Evolutionary conservation across 2,113 vertebrate genomes (phyloP).

Genomic region (Psittacus erithacus): DNA sequence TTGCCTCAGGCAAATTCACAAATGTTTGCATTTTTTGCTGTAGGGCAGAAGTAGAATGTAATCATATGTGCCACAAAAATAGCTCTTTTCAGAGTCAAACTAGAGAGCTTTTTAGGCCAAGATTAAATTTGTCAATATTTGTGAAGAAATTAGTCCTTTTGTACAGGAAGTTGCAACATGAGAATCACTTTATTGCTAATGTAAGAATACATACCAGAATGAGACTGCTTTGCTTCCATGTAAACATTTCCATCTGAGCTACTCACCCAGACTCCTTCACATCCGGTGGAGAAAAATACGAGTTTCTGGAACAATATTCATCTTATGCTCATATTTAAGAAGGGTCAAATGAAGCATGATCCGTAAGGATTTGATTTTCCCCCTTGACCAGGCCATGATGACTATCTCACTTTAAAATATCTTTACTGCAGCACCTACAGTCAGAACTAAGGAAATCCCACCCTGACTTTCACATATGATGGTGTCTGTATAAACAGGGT

Average conservation of each 20-base stretch:
- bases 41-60: constrained; percentile 55
- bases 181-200: background rate
- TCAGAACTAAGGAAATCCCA: background rate
- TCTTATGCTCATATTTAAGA: background rate
- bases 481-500: background rate
- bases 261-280: background rate
- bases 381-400: no score
- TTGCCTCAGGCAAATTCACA: constrained; percentile 49
- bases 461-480: background rate
- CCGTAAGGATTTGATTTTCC: fast-evolving
- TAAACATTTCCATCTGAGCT: background rate
- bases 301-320: background rate
- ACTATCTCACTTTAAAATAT: background rate
- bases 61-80: constrained; percentile 33
- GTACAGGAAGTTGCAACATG: background rate
- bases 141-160: background rate
- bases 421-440: background rate
- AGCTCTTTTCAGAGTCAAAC: background rate
- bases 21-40: constrained; percentile 57
- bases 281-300: background rate
- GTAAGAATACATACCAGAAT: fast-evolving
- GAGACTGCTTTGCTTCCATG: background rate
- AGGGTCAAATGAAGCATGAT: background rate
- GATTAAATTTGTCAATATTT: constrained; percentile 29
- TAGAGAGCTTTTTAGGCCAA: background rate